Evolutionary conservation across 2,888 invertebrate species (phyloP), one percentile per base, ranked within the genome.

Genomic region (Papilio gigon): DNA sequence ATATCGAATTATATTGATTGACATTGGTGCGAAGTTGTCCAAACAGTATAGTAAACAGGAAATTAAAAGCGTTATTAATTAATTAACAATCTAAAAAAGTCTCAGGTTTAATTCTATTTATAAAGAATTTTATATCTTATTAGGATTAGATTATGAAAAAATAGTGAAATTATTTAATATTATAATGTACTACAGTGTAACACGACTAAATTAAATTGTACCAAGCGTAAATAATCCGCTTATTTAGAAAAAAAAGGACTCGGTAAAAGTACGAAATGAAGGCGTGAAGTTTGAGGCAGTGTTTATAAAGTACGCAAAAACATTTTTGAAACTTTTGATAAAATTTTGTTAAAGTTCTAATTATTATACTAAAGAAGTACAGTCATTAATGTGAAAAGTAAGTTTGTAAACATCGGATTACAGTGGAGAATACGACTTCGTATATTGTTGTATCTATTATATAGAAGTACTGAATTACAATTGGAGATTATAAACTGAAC

Each of bases 281-380:
- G n/a, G 14, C 5, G 14, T 11, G 25, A 22, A 50, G 47, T 50
- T 50, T 50, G 6, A 50, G n/a, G 2, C 44, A 47, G 22, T 22
- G 22, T 47, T 47, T 47, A 22, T 8, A 1, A 50, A 50, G 47
- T 50, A 50, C 47, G 25, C 12, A 12, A 22, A 42, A 50, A 50
- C 22, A 50, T 25, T 50, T 50, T 50, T 50, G 22, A 50, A 50
- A 12, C 44, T 47, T 50, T 50, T 50, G 12, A 50, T 50, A 50
- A 50, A 4, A 50, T 25, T 50, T 50, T 50, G 47, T 22, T 50
- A 25, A 50, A 50, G 47, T 50, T 22, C 4, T 25, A 11, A 50
- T 50, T 50, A 50, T 25, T 50, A 0, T 50, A 4, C 4, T 12
- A 25, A 50, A 50, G 12, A 50, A 50, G 25, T 25, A 50, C 22